Base-by-base conservation (phyloP, 2,888 invertebrate genomes). In the Drosophila aldrichi region DNA sequence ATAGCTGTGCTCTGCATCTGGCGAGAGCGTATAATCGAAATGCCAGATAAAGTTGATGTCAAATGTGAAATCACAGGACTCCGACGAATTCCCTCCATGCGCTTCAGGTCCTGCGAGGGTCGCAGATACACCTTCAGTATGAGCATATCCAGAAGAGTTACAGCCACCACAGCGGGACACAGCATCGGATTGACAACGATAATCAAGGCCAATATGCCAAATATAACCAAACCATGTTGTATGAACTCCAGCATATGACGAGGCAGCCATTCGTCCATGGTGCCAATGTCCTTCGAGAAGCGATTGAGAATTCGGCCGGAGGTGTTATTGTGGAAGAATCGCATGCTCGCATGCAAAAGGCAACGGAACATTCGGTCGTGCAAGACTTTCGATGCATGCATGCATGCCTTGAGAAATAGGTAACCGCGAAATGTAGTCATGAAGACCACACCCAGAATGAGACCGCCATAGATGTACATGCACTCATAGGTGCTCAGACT, bases 41-140 rank as follows among this genome's bases (percentile, higher is more conserved):
- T 94, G 2, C 98, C 98, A 68, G 96, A 95, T 9, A 98, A 93
- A 0, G 97, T 96, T 2, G 97, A 96, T 16, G 96, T 96, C 81
- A 98, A 95, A 91, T 98, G 97, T 0, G 97, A 96, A 92, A 97
- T 98, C 0, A 98, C 96, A 0, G 98, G 98, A 92, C 97, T 97
- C 70, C 97, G 95, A 58, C 95, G 94, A 68, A 95, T 95, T 79
- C 95, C 95, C 89, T 96, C 96, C 79, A 96, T 92, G 67, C 95
- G 94, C 91, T 95, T 97, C 0, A 97, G 94, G 88, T 96, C 96
- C 82, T 96, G 94, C 0, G 97, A 96, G 0, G 96, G 95, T 25
- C 94, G 93, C 43, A 97, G 91, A 91, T 97, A 97, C 89, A 95
- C 94, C 71, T 93, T 94, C n/a, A 97, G 92, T 34, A 97, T 91